Evolutionary conservation across 2,797 vertebrate species (phyloP).

Genomic region (Sphaeramia orbicularis): DNA sequence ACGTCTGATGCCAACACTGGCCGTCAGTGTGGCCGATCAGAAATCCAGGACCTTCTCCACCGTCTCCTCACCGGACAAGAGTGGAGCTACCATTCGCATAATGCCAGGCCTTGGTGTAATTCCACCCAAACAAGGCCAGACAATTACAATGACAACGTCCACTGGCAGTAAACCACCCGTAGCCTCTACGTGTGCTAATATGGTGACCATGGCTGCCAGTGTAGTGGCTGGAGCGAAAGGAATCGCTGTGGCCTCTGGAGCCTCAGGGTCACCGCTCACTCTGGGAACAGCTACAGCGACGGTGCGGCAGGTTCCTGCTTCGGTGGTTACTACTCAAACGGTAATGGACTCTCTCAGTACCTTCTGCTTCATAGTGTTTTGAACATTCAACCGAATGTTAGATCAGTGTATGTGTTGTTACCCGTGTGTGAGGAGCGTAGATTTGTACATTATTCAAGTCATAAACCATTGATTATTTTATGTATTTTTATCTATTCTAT

Average conservation of each 20-base stretch:
- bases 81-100: constrained; percentile 92
- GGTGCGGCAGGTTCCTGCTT: constrained; percentile 92
- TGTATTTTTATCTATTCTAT: too few species aligned
- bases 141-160: constrained; percentile 90
- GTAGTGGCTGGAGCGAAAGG: constrained; percentile 89
- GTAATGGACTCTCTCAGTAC: constrained; percentile 80
- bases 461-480: too few species aligned
- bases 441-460: too few species aligned
- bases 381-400: background rate
- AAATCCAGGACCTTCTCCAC: constrained; percentile 89
- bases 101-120: constrained; percentile 95
- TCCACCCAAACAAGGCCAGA: constrained; percentile 92
- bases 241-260: constrained; percentile 87
- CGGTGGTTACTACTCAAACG: constrained; percentile 92
- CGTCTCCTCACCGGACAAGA: constrained; percentile 89
- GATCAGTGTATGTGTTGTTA: too few species aligned
- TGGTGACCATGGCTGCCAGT: constrained; percentile 89
- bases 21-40: constrained; percentile 91
- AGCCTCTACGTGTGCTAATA: constrained; percentile 81
- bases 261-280: constrained; percentile 86
- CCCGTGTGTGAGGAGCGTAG: too few species aligned
- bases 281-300: constrained; percentile 89
- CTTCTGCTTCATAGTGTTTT: background rate
- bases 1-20: constrained; percentile 95
- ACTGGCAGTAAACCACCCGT: constrained; percentile 77